These are phyloP conservation scores for Lasioglossum albipes DNA, from an alignment of 1,140 invertebrate genomes.

Conservation along the genomic window DNA sequence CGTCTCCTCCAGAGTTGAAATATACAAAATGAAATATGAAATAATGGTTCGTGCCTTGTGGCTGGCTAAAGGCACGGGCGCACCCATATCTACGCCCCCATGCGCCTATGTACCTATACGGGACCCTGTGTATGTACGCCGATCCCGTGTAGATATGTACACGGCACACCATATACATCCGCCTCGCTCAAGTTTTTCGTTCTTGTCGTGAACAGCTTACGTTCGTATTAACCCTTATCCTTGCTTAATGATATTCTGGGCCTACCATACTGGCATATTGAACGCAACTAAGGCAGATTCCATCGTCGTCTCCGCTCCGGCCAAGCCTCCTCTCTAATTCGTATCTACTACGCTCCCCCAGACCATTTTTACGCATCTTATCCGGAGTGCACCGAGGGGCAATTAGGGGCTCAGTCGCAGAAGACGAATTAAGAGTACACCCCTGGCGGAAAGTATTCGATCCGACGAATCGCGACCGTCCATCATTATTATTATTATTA, in stretches of 20 bases:
- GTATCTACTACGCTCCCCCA: slow-evolving; percentile 30
- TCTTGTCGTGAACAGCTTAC: slow-evolving; percentile 63
- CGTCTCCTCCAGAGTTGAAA: slow-evolving; percentile 69
- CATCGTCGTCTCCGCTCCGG: slow-evolving; percentile 35
- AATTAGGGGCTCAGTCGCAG: slow-evolving; percentile 28
- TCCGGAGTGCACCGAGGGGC: neutral
- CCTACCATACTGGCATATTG: slow-evolving; percentile 65
- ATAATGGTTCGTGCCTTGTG: slow-evolving; percentile 78
- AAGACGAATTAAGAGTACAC: slow-evolving; percentile 24
- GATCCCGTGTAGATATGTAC: slow-evolving; percentile 43
- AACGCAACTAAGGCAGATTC: slow-evolving; percentile 63
- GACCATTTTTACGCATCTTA: slow-evolving; percentile 34
- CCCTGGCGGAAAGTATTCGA: neutral
- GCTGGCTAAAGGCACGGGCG: slow-evolving; percentile 77
- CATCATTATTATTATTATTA: neutral
- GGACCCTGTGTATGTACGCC: slow-evolving; percentile 44
- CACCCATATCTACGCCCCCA: slow-evolving; percentile 80
- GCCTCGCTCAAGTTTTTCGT: slow-evolving; percentile 56
- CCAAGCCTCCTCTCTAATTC: slow-evolving; percentile 48
- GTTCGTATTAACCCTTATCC: slow-evolving; percentile 74
- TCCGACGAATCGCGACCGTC: neutral
- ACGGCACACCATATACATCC: slow-evolving; percentile 47
- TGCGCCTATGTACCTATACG: slow-evolving; percentile 72
- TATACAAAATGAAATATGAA: slow-evolving; percentile 79
- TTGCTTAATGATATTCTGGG: slow-evolving; percentile 72